Conservation (phyloP, 2,797 vertebrate genomes). For the Girardinus metallicus region DNA sequence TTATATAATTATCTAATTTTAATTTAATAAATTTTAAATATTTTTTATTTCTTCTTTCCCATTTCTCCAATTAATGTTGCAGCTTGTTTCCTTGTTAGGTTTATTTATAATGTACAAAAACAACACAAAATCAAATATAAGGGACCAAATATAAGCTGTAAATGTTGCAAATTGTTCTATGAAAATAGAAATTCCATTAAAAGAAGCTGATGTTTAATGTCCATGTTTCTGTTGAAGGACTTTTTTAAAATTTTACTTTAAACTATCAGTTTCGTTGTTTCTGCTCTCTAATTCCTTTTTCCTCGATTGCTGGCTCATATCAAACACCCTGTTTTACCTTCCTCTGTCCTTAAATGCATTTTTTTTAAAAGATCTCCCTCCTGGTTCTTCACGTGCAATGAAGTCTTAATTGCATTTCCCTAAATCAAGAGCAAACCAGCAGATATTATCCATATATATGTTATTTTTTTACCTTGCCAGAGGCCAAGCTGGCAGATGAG, state of each 20-base stretch:
- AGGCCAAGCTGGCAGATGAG: slow-evolving; percentile 25
- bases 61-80: no score
- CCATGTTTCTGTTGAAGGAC: background rate
- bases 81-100: no score
- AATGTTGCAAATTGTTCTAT: slow-evolving; percentile 13
- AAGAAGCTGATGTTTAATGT: background rate
- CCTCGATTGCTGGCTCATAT: background rate
- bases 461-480: slow-evolving; percentile 23
- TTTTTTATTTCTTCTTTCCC: no score
- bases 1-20: no score
- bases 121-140: background rate
- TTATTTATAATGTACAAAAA: no score
- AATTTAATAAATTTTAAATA: no score
- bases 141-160: background rate
- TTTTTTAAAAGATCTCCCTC: background rate
- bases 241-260: background rate
- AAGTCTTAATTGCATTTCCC: slow-evolving; percentile 35
- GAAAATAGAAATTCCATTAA: background rate
- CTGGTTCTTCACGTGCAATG: slow-evolving; percentile 6
- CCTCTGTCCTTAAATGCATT: background rate
- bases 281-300: background rate
- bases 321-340: background rate
- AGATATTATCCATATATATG: background rate
- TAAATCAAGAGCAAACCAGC: slow-evolving; percentile 21
- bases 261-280: background rate